Percentiles rank a stretch among this genome's conserved stretches.
These are phyloP conservation scores for Fregetta grallaria DNA, from an alignment of 2,113 vertebrate species.

Conservation along the genomic window DNA sequence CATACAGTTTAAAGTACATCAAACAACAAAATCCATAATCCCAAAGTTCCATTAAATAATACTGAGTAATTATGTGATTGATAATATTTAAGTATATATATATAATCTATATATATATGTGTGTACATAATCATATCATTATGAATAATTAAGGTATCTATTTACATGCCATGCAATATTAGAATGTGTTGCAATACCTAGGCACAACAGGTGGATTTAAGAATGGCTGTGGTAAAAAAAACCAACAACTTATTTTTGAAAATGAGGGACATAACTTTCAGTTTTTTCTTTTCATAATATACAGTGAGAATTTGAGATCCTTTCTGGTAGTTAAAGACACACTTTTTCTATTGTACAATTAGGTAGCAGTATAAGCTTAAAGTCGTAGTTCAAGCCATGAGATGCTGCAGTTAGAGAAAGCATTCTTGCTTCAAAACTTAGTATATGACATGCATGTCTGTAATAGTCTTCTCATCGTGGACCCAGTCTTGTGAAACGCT, in stretches of 20 bases:
- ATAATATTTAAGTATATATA: conserved; percentile 56
- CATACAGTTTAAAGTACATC: conserved; percentile 65
- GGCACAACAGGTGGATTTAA: conserved; percentile 44
- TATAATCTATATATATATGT: conserved; percentile 42
- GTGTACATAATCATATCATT: conserved; percentile 58
- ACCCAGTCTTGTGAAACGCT: background rate
- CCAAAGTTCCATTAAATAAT: conserved; percentile 57
- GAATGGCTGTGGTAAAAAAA: background rate
- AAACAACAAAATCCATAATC: conserved; percentile 62
- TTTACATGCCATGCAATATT: conserved; percentile 56
- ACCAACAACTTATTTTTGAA: background rate
- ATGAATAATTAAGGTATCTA: conserved; percentile 60
- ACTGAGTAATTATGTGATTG: conserved; percentile 31
- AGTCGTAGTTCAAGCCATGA: background rate
- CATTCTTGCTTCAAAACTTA: conserved; percentile 18
- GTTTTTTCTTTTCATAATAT: background rate
- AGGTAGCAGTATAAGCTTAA: background rate
- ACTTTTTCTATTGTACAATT: background rate
- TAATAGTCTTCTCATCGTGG: background rate
- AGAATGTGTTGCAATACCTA: conserved; percentile 31
- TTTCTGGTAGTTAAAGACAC: conserved; percentile 11
- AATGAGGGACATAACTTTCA: background rate
- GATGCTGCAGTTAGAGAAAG: background rate
- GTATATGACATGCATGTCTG: background rate
- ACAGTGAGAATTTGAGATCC: background rate